Evolutionary conservation across 2,113 vertebrate species (phyloP).

Genomic region (Microtus pennsylvanicus): DNA sequence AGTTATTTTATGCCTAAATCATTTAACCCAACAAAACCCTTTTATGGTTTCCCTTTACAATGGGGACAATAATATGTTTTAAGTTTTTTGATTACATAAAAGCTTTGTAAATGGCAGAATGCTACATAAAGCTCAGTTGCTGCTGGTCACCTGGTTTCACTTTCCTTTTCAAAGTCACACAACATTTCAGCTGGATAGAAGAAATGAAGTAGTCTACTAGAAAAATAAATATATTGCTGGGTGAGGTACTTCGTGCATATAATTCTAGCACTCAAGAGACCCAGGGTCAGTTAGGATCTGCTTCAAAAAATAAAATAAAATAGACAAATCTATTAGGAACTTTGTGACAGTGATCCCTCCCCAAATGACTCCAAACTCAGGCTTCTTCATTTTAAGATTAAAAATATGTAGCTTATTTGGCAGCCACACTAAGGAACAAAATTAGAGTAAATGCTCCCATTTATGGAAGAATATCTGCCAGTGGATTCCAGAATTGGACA

Average conservation of each 20-base stretch:
- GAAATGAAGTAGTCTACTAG: background rate
- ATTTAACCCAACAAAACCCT: conserved; percentile 42
- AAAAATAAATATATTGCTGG: background rate
- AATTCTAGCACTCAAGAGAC: background rate
- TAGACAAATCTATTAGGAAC: conserved; percentile 44
- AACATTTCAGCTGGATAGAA: conserved; percentile 24
- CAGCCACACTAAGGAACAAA: background rate
- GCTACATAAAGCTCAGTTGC: conserved; percentile 19
- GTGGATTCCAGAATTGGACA: conserved; percentile 26
- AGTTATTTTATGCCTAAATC: conserved; percentile 14
- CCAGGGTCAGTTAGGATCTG: background rate
- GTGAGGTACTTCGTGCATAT: background rate
- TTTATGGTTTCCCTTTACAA: conserved; percentile 13
- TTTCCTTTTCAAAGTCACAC: conserved; percentile 10
- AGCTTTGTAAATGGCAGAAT: conserved; percentile 31
- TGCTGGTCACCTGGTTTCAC: background rate
- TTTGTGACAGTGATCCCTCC: background rate
- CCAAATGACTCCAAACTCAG: conserved; percentile 40
- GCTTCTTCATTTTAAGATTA: conserved; percentile 47
- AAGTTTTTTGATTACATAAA: conserved; percentile 31
- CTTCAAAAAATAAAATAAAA: background rate
- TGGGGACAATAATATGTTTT: conserved; percentile 3
- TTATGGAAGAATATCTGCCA: conserved; percentile 36
- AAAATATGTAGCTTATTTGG: conserved; percentile 22
- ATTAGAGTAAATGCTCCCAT: conserved; percentile 45